phyloP scores from a whole-genome alignment of 2,113 vertebrate species.

The Danionella cerebrum region DNA sequence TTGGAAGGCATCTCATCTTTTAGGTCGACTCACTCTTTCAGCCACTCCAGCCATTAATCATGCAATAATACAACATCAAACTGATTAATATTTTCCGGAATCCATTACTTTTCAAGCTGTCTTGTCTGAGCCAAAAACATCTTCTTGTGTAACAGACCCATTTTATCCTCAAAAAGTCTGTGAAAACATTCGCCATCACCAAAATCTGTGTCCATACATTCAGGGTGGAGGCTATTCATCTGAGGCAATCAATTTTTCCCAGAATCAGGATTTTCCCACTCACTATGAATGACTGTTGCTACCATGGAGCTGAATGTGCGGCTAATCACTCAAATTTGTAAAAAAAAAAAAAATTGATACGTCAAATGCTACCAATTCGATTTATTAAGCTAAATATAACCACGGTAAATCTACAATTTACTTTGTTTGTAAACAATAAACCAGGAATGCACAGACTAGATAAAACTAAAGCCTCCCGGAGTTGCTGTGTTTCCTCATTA shows the following conservation, averaged over 20 bases:
- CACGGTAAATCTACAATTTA: too few species aligned
- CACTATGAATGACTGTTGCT: too few species aligned
- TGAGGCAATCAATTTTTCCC: too few species aligned
- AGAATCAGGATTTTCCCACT: too few species aligned
- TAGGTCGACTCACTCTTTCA: not conserved
- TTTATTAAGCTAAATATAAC: too few species aligned
- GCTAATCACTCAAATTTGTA: too few species aligned
- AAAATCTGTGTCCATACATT: not conserved
- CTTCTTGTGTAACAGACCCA: not conserved
- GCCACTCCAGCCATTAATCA: not conserved
- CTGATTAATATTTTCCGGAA: not conserved
- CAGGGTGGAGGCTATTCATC: too few species aligned
- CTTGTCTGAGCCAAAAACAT: not conserved
- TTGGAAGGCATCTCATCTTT: not conserved
- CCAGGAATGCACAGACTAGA: not conserved
- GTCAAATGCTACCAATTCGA: too few species aligned
- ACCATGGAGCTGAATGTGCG: too few species aligned
- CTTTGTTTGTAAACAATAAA: too few species aligned
- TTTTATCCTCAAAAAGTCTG: not conserved
- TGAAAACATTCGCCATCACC: not conserved
- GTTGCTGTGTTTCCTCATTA: constrained; percentile 32
- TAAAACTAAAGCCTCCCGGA: constrained; percentile 29
- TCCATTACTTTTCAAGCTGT: not conserved
- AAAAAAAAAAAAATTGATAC: too few species aligned
- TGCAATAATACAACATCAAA: not conserved